These are phyloP conservation scores for Drosophila sulfurigaster DNA, from an alignment of 1,140 invertebrate species.

Conservation along the genomic window DNA sequence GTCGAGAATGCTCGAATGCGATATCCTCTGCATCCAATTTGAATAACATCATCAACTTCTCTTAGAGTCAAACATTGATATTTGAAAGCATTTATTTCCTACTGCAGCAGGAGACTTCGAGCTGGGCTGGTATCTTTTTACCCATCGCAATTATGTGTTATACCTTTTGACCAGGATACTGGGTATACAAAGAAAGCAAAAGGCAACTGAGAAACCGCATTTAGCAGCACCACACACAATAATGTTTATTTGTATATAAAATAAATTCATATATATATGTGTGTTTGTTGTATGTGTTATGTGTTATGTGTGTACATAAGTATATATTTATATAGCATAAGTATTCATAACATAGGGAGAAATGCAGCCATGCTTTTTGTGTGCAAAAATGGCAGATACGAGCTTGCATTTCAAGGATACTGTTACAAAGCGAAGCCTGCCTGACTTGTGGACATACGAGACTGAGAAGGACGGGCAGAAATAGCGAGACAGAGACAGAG, in stretches of 20 bases:
- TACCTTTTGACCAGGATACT: neutral
- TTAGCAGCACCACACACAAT: slow-evolving; percentile 62
- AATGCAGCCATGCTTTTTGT: slow-evolving; percentile 62
- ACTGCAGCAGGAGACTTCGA: too few relatives aligned
- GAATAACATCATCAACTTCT: neutral
- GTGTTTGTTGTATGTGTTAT: neutral
- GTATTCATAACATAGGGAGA: slow-evolving; percentile 61
- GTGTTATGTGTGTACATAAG: slow-evolving; percentile 41
- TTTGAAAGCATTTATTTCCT: too few relatives aligned
- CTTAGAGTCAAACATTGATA: neutral
- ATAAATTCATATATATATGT: neutral
- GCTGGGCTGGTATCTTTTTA: too few relatives aligned
- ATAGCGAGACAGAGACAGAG: neutral
- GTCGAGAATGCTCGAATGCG: neutral
- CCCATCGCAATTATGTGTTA: neutral
- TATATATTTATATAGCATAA: slow-evolving; percentile 53
- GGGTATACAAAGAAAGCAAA: slow-evolving; percentile 30
- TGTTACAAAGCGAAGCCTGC: slow-evolving; percentile 61
- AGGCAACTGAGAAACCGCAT: slow-evolving; percentile 74
- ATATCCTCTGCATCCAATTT: neutral
- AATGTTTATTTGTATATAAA: slow-evolving; percentile 55
- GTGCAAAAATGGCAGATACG: slow-evolving; percentile 71
- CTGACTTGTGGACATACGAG: neutral
- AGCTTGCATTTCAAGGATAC: slow-evolving; percentile 74
- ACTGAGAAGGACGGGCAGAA: neutral